phyloP scores from a whole-genome alignment of 2,888 invertebrate genomes.

The Hirtodrosophila cameraria region DNA sequence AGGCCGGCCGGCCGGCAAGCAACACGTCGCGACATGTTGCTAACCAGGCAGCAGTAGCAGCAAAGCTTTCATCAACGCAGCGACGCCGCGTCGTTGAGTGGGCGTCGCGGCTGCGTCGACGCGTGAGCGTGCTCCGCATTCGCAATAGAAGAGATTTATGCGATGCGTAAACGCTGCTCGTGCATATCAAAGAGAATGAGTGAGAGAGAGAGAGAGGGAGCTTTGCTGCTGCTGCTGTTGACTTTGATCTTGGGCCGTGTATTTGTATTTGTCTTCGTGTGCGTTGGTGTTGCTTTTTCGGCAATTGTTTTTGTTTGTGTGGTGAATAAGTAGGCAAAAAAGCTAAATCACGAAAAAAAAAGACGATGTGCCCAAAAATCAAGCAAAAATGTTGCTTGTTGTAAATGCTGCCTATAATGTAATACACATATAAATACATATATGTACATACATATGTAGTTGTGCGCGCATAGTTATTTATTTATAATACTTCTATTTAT shows the following conservation, averaged over 20 bases:
- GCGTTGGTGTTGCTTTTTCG: conserved; percentile 49
- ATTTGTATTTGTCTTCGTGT: conserved; percentile 23
- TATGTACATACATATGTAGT: background rate
- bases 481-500: conserved; percentile 32
- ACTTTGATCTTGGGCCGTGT: conserved; percentile 69
- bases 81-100: conserved; percentile 30
- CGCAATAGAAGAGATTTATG: conserved; percentile 57
- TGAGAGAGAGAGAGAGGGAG: conserved; percentile 31
- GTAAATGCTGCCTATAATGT: conserved; percentile 13
- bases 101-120: conserved; percentile 43
- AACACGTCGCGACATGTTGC: conserved; percentile 35
- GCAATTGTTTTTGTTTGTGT: conserved; percentile 56
- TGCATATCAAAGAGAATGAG: background rate
- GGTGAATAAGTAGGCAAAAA: conserved; percentile 58
- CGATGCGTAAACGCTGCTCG: conserved; percentile 21
- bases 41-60: conserved; percentile 19
- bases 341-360: conserved; percentile 32
- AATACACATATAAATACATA: background rate
- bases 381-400: conserved; percentile 30
- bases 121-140: conserved; percentile 20
- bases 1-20: conserved; percentile 19
- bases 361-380: conserved; percentile 47
- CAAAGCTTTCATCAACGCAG: conserved; percentile 21
- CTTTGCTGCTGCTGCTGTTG: conserved; percentile 50
- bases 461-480: conserved; percentile 2